These are phyloP conservation scores for Gobius niger DNA, from an alignment of 2,113 vertebrate species.

Conservation along the genomic window DNA sequence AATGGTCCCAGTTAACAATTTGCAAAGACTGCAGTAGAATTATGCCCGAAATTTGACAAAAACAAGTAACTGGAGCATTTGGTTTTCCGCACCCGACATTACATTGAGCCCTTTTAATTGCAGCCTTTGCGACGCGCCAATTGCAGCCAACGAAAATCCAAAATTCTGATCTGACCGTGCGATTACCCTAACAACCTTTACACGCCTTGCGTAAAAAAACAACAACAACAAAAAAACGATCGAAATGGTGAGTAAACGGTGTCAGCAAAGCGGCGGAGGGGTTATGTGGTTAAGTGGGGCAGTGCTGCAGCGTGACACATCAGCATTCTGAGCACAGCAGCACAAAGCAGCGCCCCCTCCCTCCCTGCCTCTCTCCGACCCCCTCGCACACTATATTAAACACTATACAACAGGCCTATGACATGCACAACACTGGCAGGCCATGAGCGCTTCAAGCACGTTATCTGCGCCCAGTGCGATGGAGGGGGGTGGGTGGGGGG, in stretches of 20 bases:
- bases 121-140: too few relatives aligned
- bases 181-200: too few relatives aligned
- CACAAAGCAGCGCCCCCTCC: slow-evolving; percentile 59
- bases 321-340: slow-evolving; percentile 78
- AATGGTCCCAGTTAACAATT: too few relatives aligned
- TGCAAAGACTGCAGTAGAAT: too few relatives aligned
- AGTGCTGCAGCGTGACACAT: slow-evolving; percentile 82
- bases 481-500: neutral
- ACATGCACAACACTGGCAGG: slow-evolving; percentile 22
- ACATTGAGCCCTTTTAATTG: too few relatives aligned
- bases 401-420: slow-evolving; percentile 15
- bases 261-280: slow-evolving; percentile 37
- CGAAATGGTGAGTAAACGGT: slow-evolving; percentile 12
- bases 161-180: too few relatives aligned
- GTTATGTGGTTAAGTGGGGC: slow-evolving; percentile 80
- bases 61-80: too few relatives aligned
- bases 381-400: slow-evolving; percentile 14
- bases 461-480: slow-evolving; percentile 12
- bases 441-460: slow-evolving; percentile 23
- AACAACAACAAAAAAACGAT: too few relatives aligned
- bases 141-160: too few relatives aligned
- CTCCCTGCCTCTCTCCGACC: slow-evolving; percentile 1
- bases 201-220: too few relatives aligned
- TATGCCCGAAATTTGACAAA: too few relatives aligned
- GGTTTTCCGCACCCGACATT: too few relatives aligned